Conservation (phyloP, 2,797 vertebrate species). For the Tangara arthus region DNA sequence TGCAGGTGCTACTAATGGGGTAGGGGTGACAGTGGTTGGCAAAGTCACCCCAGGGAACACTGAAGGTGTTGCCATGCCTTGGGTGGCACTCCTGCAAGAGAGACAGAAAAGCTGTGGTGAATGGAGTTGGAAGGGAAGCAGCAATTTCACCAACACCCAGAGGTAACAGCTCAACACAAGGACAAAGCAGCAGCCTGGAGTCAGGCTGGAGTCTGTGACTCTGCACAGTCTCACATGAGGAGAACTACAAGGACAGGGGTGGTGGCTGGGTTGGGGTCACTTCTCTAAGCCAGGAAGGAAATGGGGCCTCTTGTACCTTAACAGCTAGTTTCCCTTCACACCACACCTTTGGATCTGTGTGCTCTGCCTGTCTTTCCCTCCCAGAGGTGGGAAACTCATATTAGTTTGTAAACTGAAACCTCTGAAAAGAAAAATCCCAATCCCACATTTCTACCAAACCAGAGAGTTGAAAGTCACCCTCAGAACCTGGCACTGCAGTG, state of each 20-base stretch:
- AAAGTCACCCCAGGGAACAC: slow-evolving; percentile 50
- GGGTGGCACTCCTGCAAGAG: slow-evolving; percentile 65
- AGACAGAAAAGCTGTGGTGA: not conserved
- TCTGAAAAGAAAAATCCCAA: not conserved
- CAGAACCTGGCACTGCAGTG: not conserved
- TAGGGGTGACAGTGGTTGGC: slow-evolving; percentile 42
- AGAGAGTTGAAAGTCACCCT: not conserved
- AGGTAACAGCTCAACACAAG: not conserved
- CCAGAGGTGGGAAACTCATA: accelerated
- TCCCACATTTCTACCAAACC: not conserved
- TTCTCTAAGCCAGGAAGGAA: not conserved
- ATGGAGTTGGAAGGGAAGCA: not conserved
- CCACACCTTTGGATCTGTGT: not conserved
- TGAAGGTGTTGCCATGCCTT: slow-evolving; percentile 44
- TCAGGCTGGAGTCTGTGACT: not conserved
- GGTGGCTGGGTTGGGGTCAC: not conserved
- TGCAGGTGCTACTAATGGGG: slow-evolving; percentile 31
- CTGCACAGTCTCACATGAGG: accelerated
- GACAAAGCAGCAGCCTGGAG: not conserved
- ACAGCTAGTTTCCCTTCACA: not conserved
- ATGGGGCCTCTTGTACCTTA: not conserved
- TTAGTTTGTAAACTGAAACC: not conserved
- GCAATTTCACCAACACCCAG: not conserved
- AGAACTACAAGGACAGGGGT: not conserved
- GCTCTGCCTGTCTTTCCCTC: not conserved